Evolutionary conservation across 2,888 invertebrate genomes (phyloP).

Genomic region (Plusia festucae): DNA sequence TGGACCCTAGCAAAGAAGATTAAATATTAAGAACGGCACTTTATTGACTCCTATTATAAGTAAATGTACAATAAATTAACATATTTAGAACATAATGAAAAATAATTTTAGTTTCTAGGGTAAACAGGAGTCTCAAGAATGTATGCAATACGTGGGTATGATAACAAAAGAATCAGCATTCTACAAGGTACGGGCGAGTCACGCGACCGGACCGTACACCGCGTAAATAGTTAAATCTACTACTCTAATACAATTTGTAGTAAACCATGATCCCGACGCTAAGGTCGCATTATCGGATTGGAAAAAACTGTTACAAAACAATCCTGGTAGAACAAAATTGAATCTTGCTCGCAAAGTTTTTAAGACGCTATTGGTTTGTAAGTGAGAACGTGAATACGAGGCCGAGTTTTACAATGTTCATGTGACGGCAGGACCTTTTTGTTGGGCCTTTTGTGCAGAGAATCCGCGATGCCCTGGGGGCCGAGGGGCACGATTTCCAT

Average conservation of each 20-base stretch:
- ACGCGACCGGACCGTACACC: constrained; percentile 64
- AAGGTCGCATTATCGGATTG: constrained; percentile 89
- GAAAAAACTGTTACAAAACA: constrained; percentile 86
- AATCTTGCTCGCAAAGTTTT: constrained; percentile 62
- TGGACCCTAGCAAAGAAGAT: constrained; percentile 28
- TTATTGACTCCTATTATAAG: background rate
- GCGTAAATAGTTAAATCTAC: constrained; percentile 88
- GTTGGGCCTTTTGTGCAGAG: constrained; percentile 86
- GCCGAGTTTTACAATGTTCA: constrained; percentile 88
- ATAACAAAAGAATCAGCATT: constrained; percentile 60
- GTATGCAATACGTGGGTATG: constrained; percentile 37
- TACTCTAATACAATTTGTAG: constrained; percentile 89
- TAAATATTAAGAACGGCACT: constrained; percentile 23
- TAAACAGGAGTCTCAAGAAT: constrained; percentile 36
- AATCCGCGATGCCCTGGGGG: constrained; percentile 85
- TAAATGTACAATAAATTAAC: no score
- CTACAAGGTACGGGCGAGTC: constrained; percentile 51
- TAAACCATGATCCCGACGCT: constrained; percentile 89
- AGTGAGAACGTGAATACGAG: constrained; percentile 73
- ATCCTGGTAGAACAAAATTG: constrained; percentile 66
- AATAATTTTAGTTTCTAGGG: constrained; percentile 21
- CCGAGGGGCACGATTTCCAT: constrained; percentile 86
- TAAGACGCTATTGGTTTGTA: constrained; percentile 75
- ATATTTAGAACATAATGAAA: no score
- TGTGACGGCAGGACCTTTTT: constrained; percentile 88